Conservation (phyloP, 2,797 vertebrate species). For the Danionella dracula region DNA sequence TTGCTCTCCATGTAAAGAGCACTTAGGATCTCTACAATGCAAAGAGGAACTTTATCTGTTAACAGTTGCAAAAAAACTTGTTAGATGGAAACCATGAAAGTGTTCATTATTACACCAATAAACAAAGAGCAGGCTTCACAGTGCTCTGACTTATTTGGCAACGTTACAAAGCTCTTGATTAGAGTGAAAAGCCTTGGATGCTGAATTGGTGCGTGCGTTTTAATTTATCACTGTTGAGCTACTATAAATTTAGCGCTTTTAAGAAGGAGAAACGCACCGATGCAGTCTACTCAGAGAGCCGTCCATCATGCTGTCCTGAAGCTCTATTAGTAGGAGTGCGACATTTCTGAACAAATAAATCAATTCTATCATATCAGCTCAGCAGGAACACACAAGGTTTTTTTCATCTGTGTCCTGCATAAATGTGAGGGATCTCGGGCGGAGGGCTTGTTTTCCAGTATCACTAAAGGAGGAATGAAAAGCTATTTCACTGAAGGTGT, state of each 20-base stretch:
- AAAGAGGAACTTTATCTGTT: conserved; percentile 3
- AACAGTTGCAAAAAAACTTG: conserved; percentile 35
- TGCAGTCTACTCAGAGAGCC: conserved; percentile 44
- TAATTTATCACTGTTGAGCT: conserved; percentile 56
- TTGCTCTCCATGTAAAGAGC: neutral
- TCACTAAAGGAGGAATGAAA: conserved; percentile 54
- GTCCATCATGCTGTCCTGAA: conserved; percentile 59
- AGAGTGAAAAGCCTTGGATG: conserved; percentile 49
- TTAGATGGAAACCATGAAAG: conserved; percentile 34
- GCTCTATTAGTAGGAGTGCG: conserved; percentile 53
- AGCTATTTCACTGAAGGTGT: conserved; percentile 73
- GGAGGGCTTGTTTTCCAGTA: conserved; percentile 43
- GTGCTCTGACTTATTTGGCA: conserved; percentile 47
- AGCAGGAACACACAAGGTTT: conserved; percentile 36
- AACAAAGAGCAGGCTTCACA: conserved; percentile 25
- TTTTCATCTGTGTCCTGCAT: neutral
- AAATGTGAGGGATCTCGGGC: conserved; percentile 47
- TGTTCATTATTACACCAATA: conserved; percentile 35
- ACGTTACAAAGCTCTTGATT: conserved; percentile 45
- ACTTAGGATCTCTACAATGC: conserved; percentile 1
- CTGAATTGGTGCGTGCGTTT: conserved; percentile 41
- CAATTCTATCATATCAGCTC: conserved; percentile 67
- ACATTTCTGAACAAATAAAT: conserved; percentile 67
- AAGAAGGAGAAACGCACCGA: conserved; percentile 47
- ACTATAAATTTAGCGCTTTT: conserved; percentile 56